Conservation (phyloP, 2,797 vertebrate species). For the Thunnus albacares region DNA sequence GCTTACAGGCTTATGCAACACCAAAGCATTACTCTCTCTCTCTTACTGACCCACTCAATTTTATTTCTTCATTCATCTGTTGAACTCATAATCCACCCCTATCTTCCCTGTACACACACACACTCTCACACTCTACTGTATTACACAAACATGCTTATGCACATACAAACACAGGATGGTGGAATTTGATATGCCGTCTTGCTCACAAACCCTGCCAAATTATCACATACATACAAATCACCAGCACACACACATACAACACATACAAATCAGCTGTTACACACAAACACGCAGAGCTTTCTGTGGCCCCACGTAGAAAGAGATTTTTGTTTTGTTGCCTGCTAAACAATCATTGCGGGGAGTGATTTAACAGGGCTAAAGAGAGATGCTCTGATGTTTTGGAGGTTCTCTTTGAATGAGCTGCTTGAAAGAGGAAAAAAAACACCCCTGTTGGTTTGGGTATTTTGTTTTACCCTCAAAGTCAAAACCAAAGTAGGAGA, state of each 20-base stretch:
- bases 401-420: constrained; percentile 66
- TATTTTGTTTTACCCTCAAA: constrained; percentile 69
- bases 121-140: background rate
- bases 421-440: constrained; percentile 60
- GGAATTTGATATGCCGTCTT: constrained; percentile 12
- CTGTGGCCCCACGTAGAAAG: constrained; percentile 32
- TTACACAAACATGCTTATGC: background rate
- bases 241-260: background rate
- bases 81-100: constrained; percentile 22
- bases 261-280: constrained; percentile 8
- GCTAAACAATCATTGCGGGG: constrained; percentile 54
- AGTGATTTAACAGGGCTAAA: constrained; percentile 64
- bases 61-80: constrained; percentile 25
- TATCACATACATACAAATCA: constrained; percentile 21
- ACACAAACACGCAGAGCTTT: constrained; percentile 2
- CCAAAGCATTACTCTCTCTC: constrained; percentile 18
- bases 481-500: constrained; percentile 62
- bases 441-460: constrained; percentile 47
- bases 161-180: background rate
- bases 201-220: constrained; percentile 25
- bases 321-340: constrained; percentile 57
- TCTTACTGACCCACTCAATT: constrained; percentile 8
- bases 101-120: constrained; percentile 1
- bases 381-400: constrained; percentile 70
- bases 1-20: constrained; percentile 35